These are phyloP conservation scores for Dastarcus helophoroides DNA, from an alignment of 2,888 invertebrate species.

Conservation along the genomic window DNA sequence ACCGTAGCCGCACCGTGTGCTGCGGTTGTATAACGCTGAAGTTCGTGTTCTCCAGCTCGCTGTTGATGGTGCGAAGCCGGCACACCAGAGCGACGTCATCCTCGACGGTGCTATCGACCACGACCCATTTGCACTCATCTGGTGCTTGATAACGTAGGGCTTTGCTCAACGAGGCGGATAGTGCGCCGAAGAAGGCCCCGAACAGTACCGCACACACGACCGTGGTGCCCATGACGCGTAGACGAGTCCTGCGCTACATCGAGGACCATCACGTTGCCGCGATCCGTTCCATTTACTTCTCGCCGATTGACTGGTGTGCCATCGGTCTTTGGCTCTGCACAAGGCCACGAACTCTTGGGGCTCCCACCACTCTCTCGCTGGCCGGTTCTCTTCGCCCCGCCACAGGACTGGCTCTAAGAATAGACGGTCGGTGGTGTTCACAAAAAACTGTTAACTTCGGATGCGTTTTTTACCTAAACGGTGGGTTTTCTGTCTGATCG, in stretches of 20 bases:
- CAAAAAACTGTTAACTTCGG: constrained; percentile 33
- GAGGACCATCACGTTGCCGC: constrained; percentile 38
- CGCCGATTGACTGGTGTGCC: constrained; percentile 45
- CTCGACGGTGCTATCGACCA: constrained; percentile 52
- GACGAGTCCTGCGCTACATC: constrained; percentile 19
- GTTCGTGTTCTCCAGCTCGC: constrained; percentile 70
- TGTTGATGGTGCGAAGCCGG: constrained; percentile 64
- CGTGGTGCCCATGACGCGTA: constrained; percentile 38
- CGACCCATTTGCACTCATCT: constrained; percentile 71
- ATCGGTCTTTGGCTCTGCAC: constrained; percentile 39
- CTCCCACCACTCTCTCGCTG: constrained; percentile 22
- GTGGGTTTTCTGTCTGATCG: constrained; percentile 33
- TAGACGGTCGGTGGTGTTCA: constrained; percentile 38
- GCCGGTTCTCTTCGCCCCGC: constrained; percentile 25
- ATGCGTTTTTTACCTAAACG: constrained; percentile 28
- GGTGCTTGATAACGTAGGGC: constrained; percentile 62
- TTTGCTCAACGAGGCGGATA: constrained; percentile 49
- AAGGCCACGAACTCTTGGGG: constrained; percentile 35
- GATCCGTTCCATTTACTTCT: constrained; percentile 47
- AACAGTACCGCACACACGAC: constrained; percentile 47
- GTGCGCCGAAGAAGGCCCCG: constrained; percentile 49
- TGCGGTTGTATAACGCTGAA: constrained; percentile 75
- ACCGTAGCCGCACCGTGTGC: constrained; percentile 61
- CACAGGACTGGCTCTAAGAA: constrained; percentile 29
- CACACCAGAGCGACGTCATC: constrained; percentile 62